These are phyloP conservation scores for Poeciliopsis turrubarensis DNA, from an alignment of 2,113 vertebrate species.

Conservation along the genomic window DNA sequence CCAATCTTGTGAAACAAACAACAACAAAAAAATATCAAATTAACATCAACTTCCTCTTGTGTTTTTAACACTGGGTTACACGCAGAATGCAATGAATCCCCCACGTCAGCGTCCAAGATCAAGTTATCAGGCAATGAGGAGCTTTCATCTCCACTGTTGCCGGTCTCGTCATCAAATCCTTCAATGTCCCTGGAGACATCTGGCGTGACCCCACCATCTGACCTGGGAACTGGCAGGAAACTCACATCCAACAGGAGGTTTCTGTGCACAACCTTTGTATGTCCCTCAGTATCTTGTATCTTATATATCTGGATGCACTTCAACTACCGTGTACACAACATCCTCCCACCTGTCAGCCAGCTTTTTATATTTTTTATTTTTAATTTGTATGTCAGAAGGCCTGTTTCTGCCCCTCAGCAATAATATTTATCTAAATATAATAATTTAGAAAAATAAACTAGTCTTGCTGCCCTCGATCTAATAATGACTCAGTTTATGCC, in stretches of 20 bases:
- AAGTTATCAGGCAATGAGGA: not conserved
- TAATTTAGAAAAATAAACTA: no score
- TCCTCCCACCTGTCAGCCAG: constrained; percentile 30
- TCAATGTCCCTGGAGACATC: not conserved
- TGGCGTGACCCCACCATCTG: not conserved
- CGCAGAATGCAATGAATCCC: not conserved
- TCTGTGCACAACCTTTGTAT: constrained; percentile 3
- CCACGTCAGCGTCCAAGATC: not conserved
- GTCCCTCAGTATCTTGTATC: not conserved
- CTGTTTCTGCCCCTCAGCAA: no score
- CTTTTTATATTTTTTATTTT: no score
- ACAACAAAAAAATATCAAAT: no score
- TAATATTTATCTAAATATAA: no score
- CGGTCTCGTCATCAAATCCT: not conserved
- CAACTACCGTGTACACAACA: constrained; percentile 19
- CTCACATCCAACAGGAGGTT: constrained; percentile 1
- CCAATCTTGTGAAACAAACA: no score
- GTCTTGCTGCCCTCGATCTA: no score
- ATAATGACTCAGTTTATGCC: no score
- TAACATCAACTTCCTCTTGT: no score
- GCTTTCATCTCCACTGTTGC: not conserved
- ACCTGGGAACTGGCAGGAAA: not conserved
- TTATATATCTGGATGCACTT: not conserved
- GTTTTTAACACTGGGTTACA: no score
- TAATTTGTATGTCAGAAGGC: no score